phyloP scores from a whole-genome alignment of 1,140 invertebrate species.

The Danaus melanippus region DNA sequence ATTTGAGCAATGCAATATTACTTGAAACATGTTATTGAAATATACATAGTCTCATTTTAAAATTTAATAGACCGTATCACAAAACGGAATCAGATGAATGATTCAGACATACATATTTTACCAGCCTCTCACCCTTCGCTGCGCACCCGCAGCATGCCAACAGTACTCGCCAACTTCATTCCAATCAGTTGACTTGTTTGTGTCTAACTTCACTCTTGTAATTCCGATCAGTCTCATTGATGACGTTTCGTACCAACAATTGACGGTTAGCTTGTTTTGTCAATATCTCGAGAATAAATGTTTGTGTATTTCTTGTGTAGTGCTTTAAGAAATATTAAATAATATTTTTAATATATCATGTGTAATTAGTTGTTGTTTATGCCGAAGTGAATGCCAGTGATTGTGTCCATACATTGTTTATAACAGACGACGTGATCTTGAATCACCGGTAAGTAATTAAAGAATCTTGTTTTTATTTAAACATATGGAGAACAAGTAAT shows the following conservation, averaged over 20 bases:
- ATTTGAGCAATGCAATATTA: too few relatives aligned
- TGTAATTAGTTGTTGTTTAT: conserved; percentile 12
- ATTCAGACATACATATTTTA: conserved; percentile 35
- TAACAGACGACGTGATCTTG: conserved; percentile 12
- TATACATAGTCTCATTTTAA: not conserved
- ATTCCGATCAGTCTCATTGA: conserved; percentile 41
- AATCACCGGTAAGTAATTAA: conserved; percentile 8
- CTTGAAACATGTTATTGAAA: too few relatives aligned
- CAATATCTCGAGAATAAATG: conserved; percentile 38
- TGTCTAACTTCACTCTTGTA: conserved; percentile 48
- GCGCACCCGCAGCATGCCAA: conserved; percentile 40
- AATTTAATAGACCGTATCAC: conserved; percentile 12
- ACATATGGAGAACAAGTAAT: too few relatives aligned
- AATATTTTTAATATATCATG: too few relatives aligned
- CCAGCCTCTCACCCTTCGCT: conserved; percentile 46
- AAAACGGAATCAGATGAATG: conserved; percentile 13
- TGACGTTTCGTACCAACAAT: conserved; percentile 57
- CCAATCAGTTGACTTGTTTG: conserved; percentile 30
- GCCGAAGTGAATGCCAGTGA: conserved; percentile 19
- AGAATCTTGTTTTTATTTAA: too few relatives aligned
- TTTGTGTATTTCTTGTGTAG: conserved; percentile 23
- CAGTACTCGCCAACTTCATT: conserved; percentile 52
- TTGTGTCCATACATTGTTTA: conserved; percentile 7
- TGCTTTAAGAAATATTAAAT: not conserved
- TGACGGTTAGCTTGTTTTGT: conserved; percentile 53